Evolutionary conservation across 2,888 invertebrate genomes (phyloP), one percentile per base, ranked within the genome.

Genomic region (Esperia sulphurella): DNA sequence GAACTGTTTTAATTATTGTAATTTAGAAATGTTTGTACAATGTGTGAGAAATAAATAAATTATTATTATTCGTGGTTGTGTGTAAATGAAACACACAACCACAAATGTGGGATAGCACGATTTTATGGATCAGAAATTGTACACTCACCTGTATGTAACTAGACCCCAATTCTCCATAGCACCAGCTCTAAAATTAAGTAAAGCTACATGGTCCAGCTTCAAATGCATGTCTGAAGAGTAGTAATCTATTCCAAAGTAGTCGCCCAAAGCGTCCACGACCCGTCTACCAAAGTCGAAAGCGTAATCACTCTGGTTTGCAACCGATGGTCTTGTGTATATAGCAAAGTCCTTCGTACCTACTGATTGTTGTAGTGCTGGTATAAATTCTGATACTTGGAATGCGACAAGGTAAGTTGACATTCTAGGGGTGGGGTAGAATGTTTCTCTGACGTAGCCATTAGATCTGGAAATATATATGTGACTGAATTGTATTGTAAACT

Each of bases 81-180:
- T 10, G 3, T 29, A 41, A 21, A 9, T 30, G 8, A 7, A 30
- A 30, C 30, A 30, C 5, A 30, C 30, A 30, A 30, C 5, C 8
- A 30, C 30, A 30, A 7, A 30, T 30, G 30, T 30, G 30, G 30
- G 30, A 7, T 7, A 30, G 4, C 5, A 41, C 28, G 30, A 33
- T 40, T 44, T 31, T 8, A 12, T 5, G 7, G 6, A 12, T 10
- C 73, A 30, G 30, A 7, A 7, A 7, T 30, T 30, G 30, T 30
- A 9, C 31, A 31, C 8, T 7, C 10, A 93, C 94, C 92, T 92
- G 81, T 95, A 97, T 2, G 95, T 96, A 7, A 96, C 91, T 21
- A 97, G 85, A 7, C 97, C 97, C 96, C 97, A 97, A 73, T 97
- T 97, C 72, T 97, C 96, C 97, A 97, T 97, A 45, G 97, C 97